Evolutionary conservation across 1,140 invertebrate genomes (phyloP).

Genomic region (Melitaea cinxia): DNA sequence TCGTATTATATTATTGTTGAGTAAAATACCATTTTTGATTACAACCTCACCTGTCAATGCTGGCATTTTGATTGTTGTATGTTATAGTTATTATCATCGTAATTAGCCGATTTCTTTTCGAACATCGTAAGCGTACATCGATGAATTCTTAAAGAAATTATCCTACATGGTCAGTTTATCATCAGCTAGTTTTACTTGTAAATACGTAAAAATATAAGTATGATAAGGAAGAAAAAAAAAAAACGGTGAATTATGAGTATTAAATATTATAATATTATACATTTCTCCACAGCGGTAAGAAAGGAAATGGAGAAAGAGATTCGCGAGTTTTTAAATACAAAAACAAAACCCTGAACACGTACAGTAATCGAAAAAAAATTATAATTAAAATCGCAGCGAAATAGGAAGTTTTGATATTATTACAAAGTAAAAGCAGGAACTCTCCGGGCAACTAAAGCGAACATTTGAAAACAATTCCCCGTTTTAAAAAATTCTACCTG

Average conservation of each 20-base stretch:
- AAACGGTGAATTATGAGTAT: neutral
- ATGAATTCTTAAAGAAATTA: neutral
- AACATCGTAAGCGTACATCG: neutral
- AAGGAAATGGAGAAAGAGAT: neutral
- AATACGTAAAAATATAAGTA: too few relatives aligned
- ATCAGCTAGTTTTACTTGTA: too few relatives aligned
- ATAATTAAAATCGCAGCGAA: conserved; percentile 39
- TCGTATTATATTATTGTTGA: conserved; percentile 43
- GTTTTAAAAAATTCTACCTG: conserved; percentile 37
- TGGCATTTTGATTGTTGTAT: conserved; percentile 47
- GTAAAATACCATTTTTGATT: conserved; percentile 54
- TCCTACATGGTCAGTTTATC: too few relatives aligned
- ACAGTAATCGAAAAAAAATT: conserved; percentile 27
- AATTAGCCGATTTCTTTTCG: conserved; percentile 41
- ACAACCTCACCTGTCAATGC: conserved; percentile 42
- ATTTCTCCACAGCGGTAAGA: neutral
- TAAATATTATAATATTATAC: neutral
- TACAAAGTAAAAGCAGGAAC: conserved; percentile 42
- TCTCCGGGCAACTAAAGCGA: conserved; percentile 43
- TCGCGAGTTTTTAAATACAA: neutral
- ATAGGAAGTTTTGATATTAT: conserved; percentile 43
- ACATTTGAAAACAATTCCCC: conserved; percentile 48
- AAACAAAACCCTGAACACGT: neutral
- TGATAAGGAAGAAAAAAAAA: neutral
- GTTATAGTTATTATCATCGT: conserved; percentile 47